Evolutionary conservation across 2,797 vertebrate genomes (phyloP).

Genomic region (Smutsia temminckii): DNA sequence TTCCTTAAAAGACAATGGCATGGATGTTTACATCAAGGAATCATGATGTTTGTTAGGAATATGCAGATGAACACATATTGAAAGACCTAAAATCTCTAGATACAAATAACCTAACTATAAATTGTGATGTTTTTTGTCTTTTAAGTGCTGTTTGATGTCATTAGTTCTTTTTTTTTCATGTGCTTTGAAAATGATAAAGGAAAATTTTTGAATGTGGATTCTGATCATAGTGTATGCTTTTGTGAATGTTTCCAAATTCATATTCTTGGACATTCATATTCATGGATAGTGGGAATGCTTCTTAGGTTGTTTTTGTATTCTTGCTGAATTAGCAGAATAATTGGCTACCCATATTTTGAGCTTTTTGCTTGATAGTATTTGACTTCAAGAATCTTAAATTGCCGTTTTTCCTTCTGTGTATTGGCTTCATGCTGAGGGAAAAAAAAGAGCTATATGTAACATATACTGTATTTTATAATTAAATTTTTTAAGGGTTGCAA

Average conservation of each 20-base stretch:
- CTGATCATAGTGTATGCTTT: neutral
- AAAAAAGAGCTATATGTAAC: neutral
- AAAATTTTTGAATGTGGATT: neutral
- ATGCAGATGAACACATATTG: neutral
- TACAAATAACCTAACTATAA: neutral
- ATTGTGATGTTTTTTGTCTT: neutral
- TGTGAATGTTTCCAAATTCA: conserved; percentile 50
- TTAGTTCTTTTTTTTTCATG: conserved; percentile 37
- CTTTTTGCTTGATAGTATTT: conserved; percentile 51
- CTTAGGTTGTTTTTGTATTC: neutral
- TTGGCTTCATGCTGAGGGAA: conserved; percentile 21
- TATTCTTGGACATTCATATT: neutral
- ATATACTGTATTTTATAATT: conserved; percentile 1
- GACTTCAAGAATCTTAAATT: conserved; percentile 45
- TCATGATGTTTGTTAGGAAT: conserved; percentile 9
- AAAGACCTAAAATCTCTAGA: neutral
- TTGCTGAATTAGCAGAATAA: conserved; percentile 33
- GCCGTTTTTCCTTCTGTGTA: conserved; percentile 43
- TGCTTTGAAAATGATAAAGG: conserved; percentile 27
- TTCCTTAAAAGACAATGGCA: conserved; percentile 12
- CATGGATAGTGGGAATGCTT: neutral
- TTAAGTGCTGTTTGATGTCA: conserved; percentile 42
- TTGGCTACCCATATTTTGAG: neutral
- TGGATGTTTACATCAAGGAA: neutral
- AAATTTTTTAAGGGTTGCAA: conserved; percentile 47